These are phyloP conservation scores for Echinometra lucunter DNA, from an alignment of 53 echinoderm and acorn worm species.

Conservation along the genomic window DNA sequence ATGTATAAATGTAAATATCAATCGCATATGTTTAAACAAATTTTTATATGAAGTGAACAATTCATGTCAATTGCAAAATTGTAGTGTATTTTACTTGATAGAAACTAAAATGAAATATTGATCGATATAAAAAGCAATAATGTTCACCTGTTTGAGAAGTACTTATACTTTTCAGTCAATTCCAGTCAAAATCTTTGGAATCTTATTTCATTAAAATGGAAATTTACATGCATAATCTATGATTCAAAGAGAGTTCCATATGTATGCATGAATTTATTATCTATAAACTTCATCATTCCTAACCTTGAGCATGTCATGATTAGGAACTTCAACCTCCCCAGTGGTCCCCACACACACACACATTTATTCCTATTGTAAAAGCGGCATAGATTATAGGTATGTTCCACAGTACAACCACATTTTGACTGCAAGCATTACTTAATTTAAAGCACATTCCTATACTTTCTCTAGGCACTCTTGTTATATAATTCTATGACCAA, in stretches of 20 bases:
- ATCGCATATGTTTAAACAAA: background rate
- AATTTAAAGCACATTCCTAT: background rate
- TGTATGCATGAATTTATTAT: background rate
- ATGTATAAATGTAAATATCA: no score
- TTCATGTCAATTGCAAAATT: no score
- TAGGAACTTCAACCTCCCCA: no score
- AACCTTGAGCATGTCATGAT: no score
- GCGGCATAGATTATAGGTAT: background rate
- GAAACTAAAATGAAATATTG: background rate
- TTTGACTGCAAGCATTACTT: background rate
- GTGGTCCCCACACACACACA: no score
- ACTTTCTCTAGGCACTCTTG: background rate
- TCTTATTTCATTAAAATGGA: background rate
- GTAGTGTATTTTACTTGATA: background rate
- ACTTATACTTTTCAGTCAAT: background rate
- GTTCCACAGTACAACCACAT: background rate
- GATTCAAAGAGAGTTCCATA: background rate
- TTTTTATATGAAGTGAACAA: no score
- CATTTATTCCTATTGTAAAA: background rate
- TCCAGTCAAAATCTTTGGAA: background rate
- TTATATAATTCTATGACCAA: background rate
- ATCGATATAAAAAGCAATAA: background rate
- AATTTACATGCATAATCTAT: background rate
- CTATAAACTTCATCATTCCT: background rate
- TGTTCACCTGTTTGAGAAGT: background rate